Conservation (phyloP, 2,113 vertebrate genomes). For the Pachypanchax playfairii region DNA sequence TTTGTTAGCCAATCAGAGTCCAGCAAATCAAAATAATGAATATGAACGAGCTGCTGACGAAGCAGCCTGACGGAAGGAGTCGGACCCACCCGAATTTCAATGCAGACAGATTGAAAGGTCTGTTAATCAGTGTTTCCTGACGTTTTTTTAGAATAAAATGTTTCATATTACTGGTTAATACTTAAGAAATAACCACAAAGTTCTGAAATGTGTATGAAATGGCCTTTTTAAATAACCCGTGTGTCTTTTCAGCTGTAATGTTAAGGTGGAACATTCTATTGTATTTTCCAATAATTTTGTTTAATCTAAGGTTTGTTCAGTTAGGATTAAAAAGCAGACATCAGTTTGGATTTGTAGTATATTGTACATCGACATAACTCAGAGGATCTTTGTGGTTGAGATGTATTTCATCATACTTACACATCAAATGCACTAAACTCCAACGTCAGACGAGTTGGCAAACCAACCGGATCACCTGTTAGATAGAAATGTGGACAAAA, state of each 20-base stretch:
- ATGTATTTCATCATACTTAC: conserved; percentile 80
- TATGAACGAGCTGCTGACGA: too few relatives aligned
- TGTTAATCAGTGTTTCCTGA: too few relatives aligned
- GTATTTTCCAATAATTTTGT: not conserved
- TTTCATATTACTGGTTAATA: too few relatives aligned
- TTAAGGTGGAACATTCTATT: not conserved
- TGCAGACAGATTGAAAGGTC: too few relatives aligned
- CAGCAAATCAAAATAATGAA: too few relatives aligned
- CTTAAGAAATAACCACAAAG: too few relatives aligned
- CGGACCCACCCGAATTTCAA: too few relatives aligned
- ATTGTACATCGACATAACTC: not conserved
- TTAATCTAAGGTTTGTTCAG: not conserved
- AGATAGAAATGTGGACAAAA: not conserved
- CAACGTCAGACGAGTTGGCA: conserved; percentile 92
- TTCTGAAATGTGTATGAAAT: too few relatives aligned
- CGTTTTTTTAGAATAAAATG: too few relatives aligned
- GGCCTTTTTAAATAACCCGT: too few relatives aligned
- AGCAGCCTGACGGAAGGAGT: too few relatives aligned
- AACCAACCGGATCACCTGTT: conserved; percentile 89
- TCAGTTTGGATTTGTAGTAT: not conserved
- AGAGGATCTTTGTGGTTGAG: not conserved
- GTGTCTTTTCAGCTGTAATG: not conserved
- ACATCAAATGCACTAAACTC: conserved; percentile 97
- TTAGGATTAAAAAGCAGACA: not conserved
- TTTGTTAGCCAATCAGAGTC: too few relatives aligned